phyloP scores from a whole-genome alignment of 2,888 invertebrate genomes.

The Alloscopus bannaensis region DNA sequence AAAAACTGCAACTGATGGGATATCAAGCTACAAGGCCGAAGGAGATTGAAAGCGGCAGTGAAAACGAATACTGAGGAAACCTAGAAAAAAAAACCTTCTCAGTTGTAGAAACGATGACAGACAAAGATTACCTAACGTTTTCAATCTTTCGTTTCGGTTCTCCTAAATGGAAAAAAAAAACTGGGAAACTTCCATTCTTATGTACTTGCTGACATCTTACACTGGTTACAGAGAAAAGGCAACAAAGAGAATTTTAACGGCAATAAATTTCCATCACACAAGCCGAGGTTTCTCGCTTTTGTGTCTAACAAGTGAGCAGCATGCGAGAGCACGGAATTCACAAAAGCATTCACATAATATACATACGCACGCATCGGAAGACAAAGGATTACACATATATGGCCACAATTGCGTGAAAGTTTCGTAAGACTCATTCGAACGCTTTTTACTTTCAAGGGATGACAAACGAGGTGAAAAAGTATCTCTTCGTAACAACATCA shows the following conservation, averaged over 20 bases:
- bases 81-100: slow-evolving; percentile 1
- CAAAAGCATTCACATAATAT: neutral
- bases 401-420: neutral
- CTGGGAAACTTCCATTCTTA: neutral
- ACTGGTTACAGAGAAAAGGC: neutral
- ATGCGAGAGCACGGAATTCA: neutral
- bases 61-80: neutral
- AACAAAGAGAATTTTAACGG: slow-evolving; percentile 12
- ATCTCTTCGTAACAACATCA: no score
- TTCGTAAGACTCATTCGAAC: neutral
- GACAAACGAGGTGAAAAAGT: no score
- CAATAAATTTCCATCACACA: slow-evolving; percentile 21
- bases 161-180: slow-evolving; percentile 1
- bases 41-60: slow-evolving; percentile 4
- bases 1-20: neutral
- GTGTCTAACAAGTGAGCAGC: neutral
- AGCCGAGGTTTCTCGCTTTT: neutral
- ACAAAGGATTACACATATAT: neutral
- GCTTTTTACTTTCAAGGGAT: no score
- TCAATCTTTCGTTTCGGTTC: neutral
- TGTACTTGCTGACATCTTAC: neutral
- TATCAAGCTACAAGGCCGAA: slow-evolving; percentile 4
- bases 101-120: slow-evolving; percentile 37
- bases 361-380: neutral
- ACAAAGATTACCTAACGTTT: slow-evolving; percentile 28